Conservation (phyloP, 2,797 vertebrate genomes). For the Alauda arvensis region DNA sequence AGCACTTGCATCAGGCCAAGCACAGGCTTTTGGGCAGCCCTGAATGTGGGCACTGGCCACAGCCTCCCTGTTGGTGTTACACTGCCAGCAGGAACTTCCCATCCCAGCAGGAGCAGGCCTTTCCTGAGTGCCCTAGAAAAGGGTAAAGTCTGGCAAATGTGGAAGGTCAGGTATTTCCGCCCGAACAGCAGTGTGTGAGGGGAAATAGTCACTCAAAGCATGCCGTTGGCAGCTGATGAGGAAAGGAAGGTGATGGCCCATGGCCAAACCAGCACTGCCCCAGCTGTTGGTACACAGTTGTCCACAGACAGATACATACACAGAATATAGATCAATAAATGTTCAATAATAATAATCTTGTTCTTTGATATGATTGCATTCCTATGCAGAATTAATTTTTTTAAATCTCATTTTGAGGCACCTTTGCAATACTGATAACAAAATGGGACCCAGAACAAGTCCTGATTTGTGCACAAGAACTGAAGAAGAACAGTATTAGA, state of each 20-base stretch:
- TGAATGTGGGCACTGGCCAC: not conserved
- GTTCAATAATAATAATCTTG: not conserved
- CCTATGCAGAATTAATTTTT: not conserved
- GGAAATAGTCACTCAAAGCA: not conserved
- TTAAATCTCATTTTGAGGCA: not conserved
- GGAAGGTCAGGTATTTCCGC: not conserved
- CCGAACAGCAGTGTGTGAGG: not conserved
- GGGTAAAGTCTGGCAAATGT: not conserved
- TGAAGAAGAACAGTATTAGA: not conserved
- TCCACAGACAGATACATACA: not conserved
- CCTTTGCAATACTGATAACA: not conserved
- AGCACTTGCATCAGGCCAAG: not conserved
- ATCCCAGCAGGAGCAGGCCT: not conserved
- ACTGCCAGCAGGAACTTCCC: not conserved
- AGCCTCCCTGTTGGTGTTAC: not conserved
- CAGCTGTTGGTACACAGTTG: not conserved
- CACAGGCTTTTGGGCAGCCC: not conserved
- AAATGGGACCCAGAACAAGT: not conserved
- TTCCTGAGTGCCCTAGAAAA: not conserved
- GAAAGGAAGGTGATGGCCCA: not conserved
- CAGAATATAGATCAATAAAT: not conserved
- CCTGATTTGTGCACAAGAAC: not conserved
- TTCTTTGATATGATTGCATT: not conserved
- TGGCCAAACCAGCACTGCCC: not conserved
- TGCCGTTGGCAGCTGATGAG: not conserved